Base-by-base conservation (phyloP, 2,113 vertebrate species). In the Catharus minimus region DNA sequence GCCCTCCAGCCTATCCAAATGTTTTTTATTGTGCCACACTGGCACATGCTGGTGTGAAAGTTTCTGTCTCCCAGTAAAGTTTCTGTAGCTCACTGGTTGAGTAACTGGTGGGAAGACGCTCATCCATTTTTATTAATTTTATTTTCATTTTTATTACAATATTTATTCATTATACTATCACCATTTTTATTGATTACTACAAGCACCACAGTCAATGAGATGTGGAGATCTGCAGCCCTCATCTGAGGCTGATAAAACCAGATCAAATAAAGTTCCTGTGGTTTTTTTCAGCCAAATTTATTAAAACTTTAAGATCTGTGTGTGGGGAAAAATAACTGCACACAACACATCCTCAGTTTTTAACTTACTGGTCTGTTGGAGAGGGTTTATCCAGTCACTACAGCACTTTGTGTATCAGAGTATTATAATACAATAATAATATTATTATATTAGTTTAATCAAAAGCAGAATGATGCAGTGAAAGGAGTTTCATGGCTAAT, bases 201-300 rank as follows among this genome's bases (percentile, higher is more conserved):
- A 64, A 28, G 19, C 49, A 43, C 46, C 57, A 55, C 46, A 73
- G n/a, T 76, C 83, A 55, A 8, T 55, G 88, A 95, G 85, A 83
- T 60, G 36, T 10, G 77, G 92, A 88, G 87, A 74, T 36, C 91
- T 88, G 71, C 39, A n/a, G 85, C 90, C 72, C 62, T 67, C 75
- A 62, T 30, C 38, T 30, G 72, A 90, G 86, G 84, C 76, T 90
- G 83, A 84, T 89, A 88, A 86, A 87, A 86, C 33, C 46, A 78
- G 72, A 80, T 86, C 60, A 90, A 95, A 89, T 92, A 90, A 95
- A 94, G 79, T 22, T 67, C 43, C 89, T 91, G 82, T 7, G 18
- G 66, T 82, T 93, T 94, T 94, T 94, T 46, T 38, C 38, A 65
- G 93, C 72, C 73, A 73, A 65, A 82, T 78, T 90, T 89, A 86